phyloP scores from a whole-genome alignment of 2,888 invertebrate genomes.

The Euproctis similis region DNA sequence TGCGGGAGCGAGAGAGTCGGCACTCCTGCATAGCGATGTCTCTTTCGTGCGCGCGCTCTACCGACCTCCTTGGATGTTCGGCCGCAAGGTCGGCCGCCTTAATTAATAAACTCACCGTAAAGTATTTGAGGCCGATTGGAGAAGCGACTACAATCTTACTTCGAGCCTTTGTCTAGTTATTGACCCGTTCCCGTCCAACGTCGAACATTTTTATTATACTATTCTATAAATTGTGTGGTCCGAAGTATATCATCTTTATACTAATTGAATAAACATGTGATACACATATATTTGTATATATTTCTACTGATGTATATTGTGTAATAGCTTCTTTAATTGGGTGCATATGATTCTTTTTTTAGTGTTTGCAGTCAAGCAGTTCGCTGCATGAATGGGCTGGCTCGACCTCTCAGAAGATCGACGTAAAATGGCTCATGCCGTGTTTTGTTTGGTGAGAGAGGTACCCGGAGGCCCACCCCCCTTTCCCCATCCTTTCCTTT shows the following conservation, averaged over 20 bases:
- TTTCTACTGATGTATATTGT: too few species aligned
- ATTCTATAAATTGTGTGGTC: slow-evolving; percentile 20
- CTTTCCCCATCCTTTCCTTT: too few species aligned
- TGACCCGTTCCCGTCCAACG: slow-evolving; percentile 54
- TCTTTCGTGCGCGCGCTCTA: slow-evolving; percentile 46
- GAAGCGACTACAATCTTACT: slow-evolving; percentile 65
- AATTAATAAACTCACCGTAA: slow-evolving; percentile 76
- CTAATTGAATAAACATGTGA: slow-evolving; percentile 24
- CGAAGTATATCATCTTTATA: slow-evolving; percentile 13
- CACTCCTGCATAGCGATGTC: slow-evolving; percentile 32
- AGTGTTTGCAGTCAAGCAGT: too few species aligned
- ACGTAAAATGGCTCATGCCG: too few species aligned
- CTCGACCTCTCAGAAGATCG: too few species aligned
- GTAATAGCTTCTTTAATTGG: too few species aligned
- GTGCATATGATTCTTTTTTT: too few species aligned
- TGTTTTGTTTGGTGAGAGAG: too few species aligned
- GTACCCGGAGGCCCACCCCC: too few species aligned
- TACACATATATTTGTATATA: too few species aligned
- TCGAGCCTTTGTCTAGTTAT: slow-evolving; percentile 71
- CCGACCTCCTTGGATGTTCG: slow-evolving; percentile 74
- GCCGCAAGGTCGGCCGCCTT: slow-evolving; percentile 74
- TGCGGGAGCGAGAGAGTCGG: slow-evolving; percentile 17
- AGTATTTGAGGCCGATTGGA: slow-evolving; percentile 74
- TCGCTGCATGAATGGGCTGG: too few species aligned
- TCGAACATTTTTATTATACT: slow-evolving; percentile 44